Percentiles rank a stretch among this genome's conserved stretches.
Conservation (phyloP, 2,113 vertebrate species). For the Dolichotis patagonum region DNA sequence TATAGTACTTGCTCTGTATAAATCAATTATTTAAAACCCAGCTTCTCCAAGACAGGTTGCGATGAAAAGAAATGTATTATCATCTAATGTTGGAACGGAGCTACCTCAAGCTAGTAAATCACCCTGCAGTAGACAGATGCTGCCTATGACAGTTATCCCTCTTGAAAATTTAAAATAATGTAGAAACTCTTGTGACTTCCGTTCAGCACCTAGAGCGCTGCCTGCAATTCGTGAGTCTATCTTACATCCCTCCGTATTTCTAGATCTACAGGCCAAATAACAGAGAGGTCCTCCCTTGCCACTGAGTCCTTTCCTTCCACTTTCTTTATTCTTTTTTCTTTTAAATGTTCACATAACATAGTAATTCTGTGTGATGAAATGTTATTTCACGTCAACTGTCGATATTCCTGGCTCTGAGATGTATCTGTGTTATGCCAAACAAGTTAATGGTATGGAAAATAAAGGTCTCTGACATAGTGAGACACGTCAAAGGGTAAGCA, state of each 20-base stretch:
- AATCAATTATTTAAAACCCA: not conserved
- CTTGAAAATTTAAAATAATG: conserved; percentile 17
- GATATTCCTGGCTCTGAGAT: not conserved
- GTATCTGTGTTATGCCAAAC: not conserved
- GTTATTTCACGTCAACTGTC: not conserved
- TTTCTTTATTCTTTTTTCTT: not conserved
- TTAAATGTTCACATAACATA: not conserved
- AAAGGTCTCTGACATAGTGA: not conserved
- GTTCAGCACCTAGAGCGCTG: not conserved
- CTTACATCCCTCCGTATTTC: accelerated
- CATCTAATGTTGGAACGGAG: not conserved
- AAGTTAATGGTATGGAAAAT: not conserved
- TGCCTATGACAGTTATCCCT: not conserved
- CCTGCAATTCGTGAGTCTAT: not conserved
- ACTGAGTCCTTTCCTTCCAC: too few species aligned
- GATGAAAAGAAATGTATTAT: conserved; percentile 37
- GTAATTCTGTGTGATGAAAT: not conserved
- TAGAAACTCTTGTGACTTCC: not conserved
- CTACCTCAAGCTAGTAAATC: not conserved
- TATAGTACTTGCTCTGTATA: not conserved
- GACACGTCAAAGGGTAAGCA: not conserved
- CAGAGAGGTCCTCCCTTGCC: not conserved
- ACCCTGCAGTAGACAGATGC: not conserved
- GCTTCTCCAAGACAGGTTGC: not conserved
- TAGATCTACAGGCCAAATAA: not conserved